Evolutionary conservation across 1,140 invertebrate species (phyloP).

Genomic region (Heliconius hermathena): DNA sequence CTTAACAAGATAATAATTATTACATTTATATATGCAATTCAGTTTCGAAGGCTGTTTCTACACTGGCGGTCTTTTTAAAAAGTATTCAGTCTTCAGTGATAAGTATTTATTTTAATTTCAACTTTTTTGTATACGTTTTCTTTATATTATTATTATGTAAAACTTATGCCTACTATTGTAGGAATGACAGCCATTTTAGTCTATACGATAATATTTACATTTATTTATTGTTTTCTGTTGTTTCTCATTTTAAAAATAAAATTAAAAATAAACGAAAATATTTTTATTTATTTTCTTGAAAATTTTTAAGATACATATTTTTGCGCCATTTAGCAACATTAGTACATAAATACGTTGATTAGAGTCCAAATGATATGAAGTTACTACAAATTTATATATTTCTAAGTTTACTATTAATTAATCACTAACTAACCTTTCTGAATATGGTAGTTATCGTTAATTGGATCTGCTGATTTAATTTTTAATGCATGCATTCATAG

Average conservation of each 20-base stretch:
- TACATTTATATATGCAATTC: constrained; percentile 1
- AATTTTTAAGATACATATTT: no score
- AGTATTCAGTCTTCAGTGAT: constrained; percentile 26
- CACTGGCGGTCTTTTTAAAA: constrained; percentile 4
- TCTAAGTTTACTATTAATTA: not conserved
- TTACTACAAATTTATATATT: not conserved
- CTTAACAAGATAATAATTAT: no score
- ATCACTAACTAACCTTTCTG: not conserved
- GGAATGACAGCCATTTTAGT: constrained; percentile 28
- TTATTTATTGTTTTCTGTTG: not conserved
- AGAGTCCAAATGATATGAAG: not conserved
- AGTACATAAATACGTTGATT: not conserved
- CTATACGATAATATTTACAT: constrained; percentile 17
- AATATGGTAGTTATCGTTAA: not conserved
- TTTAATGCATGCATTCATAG: no score
- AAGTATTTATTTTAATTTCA: constrained; percentile 4
- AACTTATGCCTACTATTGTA: constrained; percentile 9
- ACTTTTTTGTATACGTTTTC: constrained; percentile 1
- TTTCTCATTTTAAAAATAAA: not conserved
- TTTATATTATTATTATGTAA: constrained; percentile 10
- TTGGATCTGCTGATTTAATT: not conserved
- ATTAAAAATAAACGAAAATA: no score
- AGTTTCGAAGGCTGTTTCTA: constrained; percentile 2
- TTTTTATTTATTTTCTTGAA: no score
- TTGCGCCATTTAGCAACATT: not conserved